Percentiles rank a stretch among this genome's conserved stretches.
Conservation (phyloP, 2,113 vertebrate species). For the Dicrurus megarhynchus region DNA sequence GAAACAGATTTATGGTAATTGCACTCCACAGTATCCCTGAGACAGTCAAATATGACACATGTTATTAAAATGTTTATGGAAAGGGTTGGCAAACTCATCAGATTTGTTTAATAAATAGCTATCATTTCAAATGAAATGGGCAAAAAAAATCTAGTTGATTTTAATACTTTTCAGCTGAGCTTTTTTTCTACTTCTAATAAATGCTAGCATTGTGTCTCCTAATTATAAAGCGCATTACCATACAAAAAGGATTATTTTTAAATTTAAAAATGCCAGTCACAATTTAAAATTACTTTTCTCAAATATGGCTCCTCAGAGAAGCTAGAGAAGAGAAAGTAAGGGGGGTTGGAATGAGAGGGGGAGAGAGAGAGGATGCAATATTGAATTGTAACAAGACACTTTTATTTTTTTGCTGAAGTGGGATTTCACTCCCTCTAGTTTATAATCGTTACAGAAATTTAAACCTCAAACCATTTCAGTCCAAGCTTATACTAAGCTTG, state of each 20-base stretch:
- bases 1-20: not conserved
- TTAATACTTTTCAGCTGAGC: constrained; percentile 53
- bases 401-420: constrained; percentile 94
- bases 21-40: not conserved
- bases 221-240: constrained; percentile 66
- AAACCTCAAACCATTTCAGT: constrained; percentile 99
- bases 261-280: constrained; percentile 69
- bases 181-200: constrained; percentile 52
- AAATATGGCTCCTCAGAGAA: constrained; percentile 64
- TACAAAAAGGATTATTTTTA: constrained; percentile 68
- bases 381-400: constrained; percentile 67
- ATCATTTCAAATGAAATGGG: constrained; percentile 52
- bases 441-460: constrained; percentile 97
- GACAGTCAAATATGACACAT: constrained; percentile 31
- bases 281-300: constrained; percentile 72
- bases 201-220: constrained; percentile 62
- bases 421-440: constrained; percentile 93
- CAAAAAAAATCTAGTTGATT: constrained; percentile 63
- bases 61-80: constrained; percentile 60
- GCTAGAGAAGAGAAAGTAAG: constrained; percentile 27
- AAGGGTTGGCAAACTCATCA: constrained; percentile 51
- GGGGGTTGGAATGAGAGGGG: constrained; percentile 46
- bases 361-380: constrained; percentile 51
- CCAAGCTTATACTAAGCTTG: constrained; percentile 99
- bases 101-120: constrained; percentile 69